Percentiles rank a stretch among this genome's conserved stretches.
These are phyloP conservation scores for Scylla paramamosain DNA, from an alignment of 1,140 invertebrate genomes.

Conservation along the genomic window DNA sequence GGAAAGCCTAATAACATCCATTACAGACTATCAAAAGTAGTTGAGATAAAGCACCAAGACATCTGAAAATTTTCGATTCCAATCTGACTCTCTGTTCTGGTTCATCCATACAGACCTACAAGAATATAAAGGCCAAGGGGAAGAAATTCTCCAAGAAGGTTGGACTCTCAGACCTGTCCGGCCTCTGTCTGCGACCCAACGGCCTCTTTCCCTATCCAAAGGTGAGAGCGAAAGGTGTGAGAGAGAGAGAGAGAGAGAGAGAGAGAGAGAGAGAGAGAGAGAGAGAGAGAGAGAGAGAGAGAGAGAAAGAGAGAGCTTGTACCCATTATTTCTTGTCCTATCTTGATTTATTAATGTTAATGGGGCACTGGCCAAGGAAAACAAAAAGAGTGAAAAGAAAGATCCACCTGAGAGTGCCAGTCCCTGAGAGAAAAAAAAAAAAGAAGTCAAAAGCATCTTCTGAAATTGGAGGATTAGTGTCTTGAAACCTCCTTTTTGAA, in stretches of 20 bases:
- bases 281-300: no score
- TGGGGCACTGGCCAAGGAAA: no score
- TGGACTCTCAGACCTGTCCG: constrained; percentile 27
- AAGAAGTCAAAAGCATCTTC: no score
- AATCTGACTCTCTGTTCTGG: not conserved
- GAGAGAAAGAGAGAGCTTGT: not conserved
- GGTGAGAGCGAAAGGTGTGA: constrained; percentile 24
- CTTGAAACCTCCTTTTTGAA: no score
- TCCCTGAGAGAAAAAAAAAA: no score
- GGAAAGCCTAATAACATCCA: not conserved
- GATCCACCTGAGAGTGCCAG: no score
- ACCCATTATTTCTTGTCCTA: no score
- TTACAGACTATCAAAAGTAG: not conserved
- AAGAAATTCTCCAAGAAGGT: constrained; percentile 64
- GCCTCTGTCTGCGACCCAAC: constrained; percentile 53
- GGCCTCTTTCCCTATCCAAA: constrained; percentile 68
- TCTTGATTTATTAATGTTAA: no score
- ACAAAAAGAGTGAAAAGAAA: no score
- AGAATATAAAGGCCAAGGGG: constrained; percentile 61
- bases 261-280: not conserved
- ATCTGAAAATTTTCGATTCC: no score
- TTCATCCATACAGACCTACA: constrained; percentile 60
- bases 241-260: not conserved
- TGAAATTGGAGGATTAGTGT: no score
- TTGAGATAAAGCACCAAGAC: not conserved